These are phyloP conservation scores for Heliconius ethilla DNA, from an alignment of 2,888 invertebrate species.

Conservation along the genomic window DNA sequence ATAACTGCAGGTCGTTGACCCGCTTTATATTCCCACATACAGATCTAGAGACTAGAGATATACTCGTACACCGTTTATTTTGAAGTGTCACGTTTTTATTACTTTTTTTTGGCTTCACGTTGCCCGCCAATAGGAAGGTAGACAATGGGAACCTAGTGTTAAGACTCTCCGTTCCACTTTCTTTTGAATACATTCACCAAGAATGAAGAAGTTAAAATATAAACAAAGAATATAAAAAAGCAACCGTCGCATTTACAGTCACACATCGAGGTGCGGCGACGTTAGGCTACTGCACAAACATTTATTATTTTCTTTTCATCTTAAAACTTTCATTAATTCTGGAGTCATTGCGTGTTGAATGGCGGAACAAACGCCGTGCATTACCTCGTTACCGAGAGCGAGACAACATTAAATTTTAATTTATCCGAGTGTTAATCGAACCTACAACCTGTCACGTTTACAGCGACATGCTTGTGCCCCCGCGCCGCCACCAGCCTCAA, in stretches of 20 bases:
- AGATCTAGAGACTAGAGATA: constrained; percentile 18
- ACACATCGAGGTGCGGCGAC: too few relatives aligned
- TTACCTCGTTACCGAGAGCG: background rate
- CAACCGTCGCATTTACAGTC: too few relatives aligned
- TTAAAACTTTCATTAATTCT: too few relatives aligned
- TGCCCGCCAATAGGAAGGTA: background rate
- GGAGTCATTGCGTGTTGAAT: background rate
- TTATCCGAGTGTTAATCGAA: background rate
- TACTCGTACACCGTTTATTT: constrained; percentile 27
- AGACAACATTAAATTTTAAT: background rate
- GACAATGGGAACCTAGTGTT: too few relatives aligned
- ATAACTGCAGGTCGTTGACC: constrained; percentile 56
- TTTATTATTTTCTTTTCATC: too few relatives aligned
- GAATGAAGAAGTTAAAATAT: too few relatives aligned
- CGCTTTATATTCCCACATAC: constrained; percentile 56
- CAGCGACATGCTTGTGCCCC: background rate
- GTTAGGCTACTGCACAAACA: too few relatives aligned
- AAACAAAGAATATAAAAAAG: too few relatives aligned
- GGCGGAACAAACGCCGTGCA: background rate
- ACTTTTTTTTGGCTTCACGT: background rate
- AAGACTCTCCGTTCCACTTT: too few relatives aligned
- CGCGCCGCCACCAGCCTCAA: background rate
- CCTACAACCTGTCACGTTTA: background rate
- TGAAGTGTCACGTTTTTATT: constrained; percentile 17
- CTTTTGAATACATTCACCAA: too few relatives aligned